A percentile compares a stretch with the other conserved stretches of the same genome.
Evolutionary conservation across 2,113 vertebrate species (phyloP).

Genomic region (Merops nubicus): DNA sequence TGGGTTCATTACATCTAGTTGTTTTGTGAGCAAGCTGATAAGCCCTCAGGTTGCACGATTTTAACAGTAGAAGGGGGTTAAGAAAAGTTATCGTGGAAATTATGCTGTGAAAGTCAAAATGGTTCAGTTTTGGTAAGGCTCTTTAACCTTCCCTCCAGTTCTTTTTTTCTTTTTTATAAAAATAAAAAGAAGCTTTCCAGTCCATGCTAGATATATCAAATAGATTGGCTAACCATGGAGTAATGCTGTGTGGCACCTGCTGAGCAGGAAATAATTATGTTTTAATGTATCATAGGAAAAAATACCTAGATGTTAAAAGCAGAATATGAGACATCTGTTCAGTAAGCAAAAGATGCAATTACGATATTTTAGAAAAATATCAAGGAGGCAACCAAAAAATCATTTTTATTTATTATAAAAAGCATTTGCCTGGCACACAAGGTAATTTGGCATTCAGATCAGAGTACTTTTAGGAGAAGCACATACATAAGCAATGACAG

Average conservation of each 20-base stretch:
- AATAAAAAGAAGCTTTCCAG: not conserved
- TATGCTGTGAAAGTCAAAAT: not conserved
- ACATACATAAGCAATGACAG: not conserved
- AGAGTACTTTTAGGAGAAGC: not conserved
- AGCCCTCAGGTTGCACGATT: not conserved
- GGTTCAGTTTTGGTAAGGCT: not conserved
- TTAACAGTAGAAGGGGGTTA: not conserved
- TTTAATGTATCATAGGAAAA: not conserved
- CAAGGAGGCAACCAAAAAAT: not conserved
- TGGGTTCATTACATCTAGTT: not conserved
- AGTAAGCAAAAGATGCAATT: not conserved
- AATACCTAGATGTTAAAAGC: not conserved
- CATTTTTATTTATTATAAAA: not conserved
- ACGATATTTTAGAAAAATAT: not conserved
- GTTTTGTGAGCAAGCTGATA: not conserved
- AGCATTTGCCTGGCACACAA: not conserved
- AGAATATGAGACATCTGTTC: not conserved
- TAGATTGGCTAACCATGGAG: not conserved
- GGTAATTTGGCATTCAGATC: conserved; percentile 23
- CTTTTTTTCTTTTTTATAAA: not conserved
- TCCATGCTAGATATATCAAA: not conserved
- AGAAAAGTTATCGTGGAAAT: not conserved
- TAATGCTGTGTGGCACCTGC: not conserved
- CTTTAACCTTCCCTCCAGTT: not conserved
- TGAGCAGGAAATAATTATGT: not conserved